Conservation (phyloP, 2,113 vertebrate species). For the Bothrops jararaca region DNA sequence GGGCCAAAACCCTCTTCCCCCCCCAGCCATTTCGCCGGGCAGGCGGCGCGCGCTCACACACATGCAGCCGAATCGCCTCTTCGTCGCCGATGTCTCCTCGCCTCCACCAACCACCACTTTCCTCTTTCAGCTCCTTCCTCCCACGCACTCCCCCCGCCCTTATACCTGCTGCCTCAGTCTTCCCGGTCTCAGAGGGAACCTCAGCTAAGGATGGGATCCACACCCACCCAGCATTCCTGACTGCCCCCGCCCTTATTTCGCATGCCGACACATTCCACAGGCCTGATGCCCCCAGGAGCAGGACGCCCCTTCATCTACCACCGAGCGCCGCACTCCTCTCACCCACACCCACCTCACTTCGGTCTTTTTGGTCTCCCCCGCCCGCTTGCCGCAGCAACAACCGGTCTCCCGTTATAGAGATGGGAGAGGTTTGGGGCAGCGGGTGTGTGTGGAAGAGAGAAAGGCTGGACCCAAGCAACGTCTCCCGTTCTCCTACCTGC, state of each 20-base stretch:
- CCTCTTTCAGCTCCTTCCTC: not conserved
- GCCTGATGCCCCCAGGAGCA: not conserved
- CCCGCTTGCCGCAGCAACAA: constrained; percentile 29
- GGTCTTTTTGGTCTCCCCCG: constrained; percentile 10
- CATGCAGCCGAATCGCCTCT: not conserved
- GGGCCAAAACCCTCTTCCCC: too few species aligned
- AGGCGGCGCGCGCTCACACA: not conserved
- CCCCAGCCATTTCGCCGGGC: not conserved
- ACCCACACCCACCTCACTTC: constrained; percentile 7
- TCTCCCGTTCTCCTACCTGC: constrained; percentile 3
- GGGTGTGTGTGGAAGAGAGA: too few species aligned
- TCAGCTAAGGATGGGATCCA: not conserved
- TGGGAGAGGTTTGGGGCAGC: not conserved
- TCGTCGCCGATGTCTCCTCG: not conserved
- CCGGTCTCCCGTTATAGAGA: not conserved
- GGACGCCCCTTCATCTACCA: not conserved
- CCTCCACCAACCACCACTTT: too few species aligned
- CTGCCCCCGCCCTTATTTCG: not conserved
- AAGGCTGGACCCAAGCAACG: not conserved
- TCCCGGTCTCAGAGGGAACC: not conserved
- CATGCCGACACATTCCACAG: not conserved
- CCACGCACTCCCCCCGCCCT: not conserved
- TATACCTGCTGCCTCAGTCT: not conserved
- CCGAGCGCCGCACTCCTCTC: not conserved
- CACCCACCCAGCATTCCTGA: not conserved